Conservation (phyloP, 2,797 vertebrate species). For the Epinephelus awoara region DNA sequence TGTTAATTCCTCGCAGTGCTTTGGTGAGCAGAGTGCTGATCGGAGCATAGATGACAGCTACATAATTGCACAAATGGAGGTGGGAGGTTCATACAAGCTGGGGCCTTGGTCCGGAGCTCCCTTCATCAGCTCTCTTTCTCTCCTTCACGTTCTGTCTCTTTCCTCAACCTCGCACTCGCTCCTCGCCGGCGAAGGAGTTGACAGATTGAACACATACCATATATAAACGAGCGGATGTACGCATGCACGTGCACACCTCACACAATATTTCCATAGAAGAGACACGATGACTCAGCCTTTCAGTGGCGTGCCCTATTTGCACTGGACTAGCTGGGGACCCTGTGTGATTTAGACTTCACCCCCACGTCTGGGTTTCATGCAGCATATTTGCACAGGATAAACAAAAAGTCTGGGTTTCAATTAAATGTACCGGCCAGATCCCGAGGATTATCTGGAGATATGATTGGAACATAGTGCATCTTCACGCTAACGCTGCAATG, state of each 20-base stretch:
- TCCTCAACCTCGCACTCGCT: conserved; percentile 42
- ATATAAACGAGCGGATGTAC: conserved; percentile 56
- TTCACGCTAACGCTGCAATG: conserved; percentile 6
- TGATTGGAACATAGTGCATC: conserved; percentile 11
- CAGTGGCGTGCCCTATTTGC: conserved; percentile 59
- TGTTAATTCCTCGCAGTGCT: conserved; percentile 52
- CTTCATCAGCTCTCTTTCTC: conserved; percentile 49
- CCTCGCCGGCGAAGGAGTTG: conserved; percentile 56
- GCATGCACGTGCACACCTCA: conserved; percentile 37
- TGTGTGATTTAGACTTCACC: conserved; percentile 46
- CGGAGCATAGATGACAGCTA: conserved; percentile 59
- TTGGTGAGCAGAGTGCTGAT: conserved; percentile 51
- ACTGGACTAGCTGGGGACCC: conserved; percentile 53
- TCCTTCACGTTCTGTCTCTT: conserved; percentile 27
- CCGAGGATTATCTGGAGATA: conserved; percentile 20
- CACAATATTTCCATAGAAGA: conserved; percentile 58
- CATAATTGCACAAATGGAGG: conserved; percentile 65
- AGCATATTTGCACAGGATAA: conserved; percentile 23
- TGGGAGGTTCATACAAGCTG: conserved; percentile 60
- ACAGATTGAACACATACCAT: conserved; percentile 65
- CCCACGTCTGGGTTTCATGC: conserved; percentile 45
- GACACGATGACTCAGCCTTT: conserved; percentile 71
- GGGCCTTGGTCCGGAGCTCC: conserved; percentile 50
- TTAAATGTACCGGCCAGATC: conserved; percentile 18
- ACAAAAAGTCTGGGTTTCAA: conserved; percentile 36